Conservation (phyloP, 2,888 invertebrate species). For the Philhelius pedissequus region DNA sequence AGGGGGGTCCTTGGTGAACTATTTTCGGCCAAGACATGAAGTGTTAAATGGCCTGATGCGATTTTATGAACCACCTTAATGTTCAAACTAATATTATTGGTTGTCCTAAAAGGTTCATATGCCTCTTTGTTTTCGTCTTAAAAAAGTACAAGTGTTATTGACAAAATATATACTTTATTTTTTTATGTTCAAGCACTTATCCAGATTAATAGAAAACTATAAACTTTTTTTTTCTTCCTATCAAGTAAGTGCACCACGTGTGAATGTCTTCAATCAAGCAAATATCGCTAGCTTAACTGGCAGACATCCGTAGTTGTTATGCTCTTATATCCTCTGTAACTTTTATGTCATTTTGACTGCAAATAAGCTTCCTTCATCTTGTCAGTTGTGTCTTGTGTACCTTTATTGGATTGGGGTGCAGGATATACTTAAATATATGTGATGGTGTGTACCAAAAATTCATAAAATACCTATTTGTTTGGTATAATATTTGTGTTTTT, state of each 20-base stretch:
- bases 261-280: constrained; percentile 54
- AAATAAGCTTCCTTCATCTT: constrained; percentile 36
- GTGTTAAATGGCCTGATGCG: too few relatives aligned
- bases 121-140: neutral
- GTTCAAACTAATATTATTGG: too few relatives aligned
- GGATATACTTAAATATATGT: too few relatives aligned
- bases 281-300: neutral
- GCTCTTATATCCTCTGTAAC: neutral
- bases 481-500: neutral
- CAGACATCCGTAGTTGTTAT: neutral
- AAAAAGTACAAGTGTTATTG: neutral
- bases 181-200: constrained; percentile 38
- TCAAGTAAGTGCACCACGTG: constrained; percentile 47
- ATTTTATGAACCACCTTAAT: too few relatives aligned
- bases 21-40: too few relatives aligned
- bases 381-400: neutral
- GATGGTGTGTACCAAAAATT: neutral
- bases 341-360: constrained; percentile 22
- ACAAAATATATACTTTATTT: constrained; percentile 43
- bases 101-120: too few relatives aligned
- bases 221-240: constrained; percentile 4
- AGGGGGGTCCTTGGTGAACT: too few relatives aligned
- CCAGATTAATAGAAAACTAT: constrained; percentile 42
- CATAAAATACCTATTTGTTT: neutral
- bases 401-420: too few relatives aligned